These are phyloP conservation scores for Paragorgia papillata DNA, from an alignment of 92 coral and sea anemone species.

Conservation along the genomic window DNA sequence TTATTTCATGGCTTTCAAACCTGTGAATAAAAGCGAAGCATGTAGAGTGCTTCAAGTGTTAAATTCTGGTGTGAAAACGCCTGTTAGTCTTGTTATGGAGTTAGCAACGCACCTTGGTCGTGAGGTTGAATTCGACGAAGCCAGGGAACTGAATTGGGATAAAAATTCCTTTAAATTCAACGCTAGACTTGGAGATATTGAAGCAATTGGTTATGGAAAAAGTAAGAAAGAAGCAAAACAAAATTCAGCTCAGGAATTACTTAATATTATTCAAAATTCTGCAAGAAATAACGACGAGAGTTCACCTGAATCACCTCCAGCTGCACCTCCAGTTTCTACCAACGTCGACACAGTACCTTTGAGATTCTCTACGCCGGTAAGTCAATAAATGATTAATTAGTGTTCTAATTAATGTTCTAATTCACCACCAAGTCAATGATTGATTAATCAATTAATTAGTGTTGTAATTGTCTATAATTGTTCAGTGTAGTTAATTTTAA, in stretches of 20 bases:
- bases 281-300: neutral
- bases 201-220: slow-evolving; percentile 9
- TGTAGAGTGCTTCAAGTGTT: neutral
- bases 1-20: slow-evolving; percentile 13
- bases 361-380: neutral
- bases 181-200: slow-evolving; percentile 25
- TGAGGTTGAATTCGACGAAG: slow-evolving; percentile 4
- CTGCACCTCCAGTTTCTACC: too few relatives aligned
- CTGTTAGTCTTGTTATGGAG: slow-evolving; percentile 26
- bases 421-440: too few relatives aligned
- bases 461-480: too few relatives aligned
- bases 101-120: neutral
- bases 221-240: slow-evolving; percentile 41
- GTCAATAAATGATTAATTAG: neutral
- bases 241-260: slow-evolving; percentile 26
- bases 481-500: too few relatives aligned
- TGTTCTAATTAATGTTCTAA: too few relatives aligned
- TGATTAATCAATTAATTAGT: too few relatives aligned
- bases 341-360: too few relatives aligned
- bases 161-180: neutral
- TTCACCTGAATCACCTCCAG: neutral
- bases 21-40: slow-evolving; percentile 11
- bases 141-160: slow-evolving; percentile 12
- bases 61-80: neutral
- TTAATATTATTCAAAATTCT: slow-evolving; percentile 5